Evolutionary conservation across 2,113 vertebrate genomes (phyloP).

Genomic region (Phodopus roborovskii): DNA sequence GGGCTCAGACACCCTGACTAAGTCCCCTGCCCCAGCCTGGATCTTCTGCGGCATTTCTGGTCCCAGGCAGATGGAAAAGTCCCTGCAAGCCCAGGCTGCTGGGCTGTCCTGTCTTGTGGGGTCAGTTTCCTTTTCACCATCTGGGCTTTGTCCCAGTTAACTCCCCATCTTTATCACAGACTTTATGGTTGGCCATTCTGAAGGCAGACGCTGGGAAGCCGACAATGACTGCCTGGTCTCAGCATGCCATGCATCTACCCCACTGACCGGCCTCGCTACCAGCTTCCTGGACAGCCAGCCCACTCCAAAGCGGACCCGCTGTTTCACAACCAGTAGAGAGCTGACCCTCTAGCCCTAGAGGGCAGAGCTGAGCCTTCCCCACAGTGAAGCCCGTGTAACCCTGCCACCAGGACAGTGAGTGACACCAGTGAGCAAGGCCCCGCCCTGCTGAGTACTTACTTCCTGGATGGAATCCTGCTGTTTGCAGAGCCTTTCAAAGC

Average conservation of each 20-base stretch:
- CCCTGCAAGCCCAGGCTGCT: accelerated
- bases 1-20: neutral
- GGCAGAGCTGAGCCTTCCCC: neutral
- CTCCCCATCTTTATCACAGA: neutral
- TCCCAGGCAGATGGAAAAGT: neutral
- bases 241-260: neutral
- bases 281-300: neutral
- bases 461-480: neutral
- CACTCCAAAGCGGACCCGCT: neutral
- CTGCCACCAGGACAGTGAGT: neutral
- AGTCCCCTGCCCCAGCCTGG: neutral
- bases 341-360: neutral
- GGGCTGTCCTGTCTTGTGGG: accelerated
- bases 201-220: neutral
- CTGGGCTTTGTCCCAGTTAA: neutral
- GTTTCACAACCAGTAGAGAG: neutral
- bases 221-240: neutral
- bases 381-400: neutral
- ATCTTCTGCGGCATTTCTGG: neutral
- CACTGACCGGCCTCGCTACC: neutral
- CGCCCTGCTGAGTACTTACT: neutral
- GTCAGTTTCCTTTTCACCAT: neutral
- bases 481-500: neutral
- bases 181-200: neutral
- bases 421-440: neutral